A percentile compares a stretch with the other conserved stretches of the same genome.
Conservation (phyloP, 2,888 invertebrate genomes). For the Macrophya annulata region DNA sequence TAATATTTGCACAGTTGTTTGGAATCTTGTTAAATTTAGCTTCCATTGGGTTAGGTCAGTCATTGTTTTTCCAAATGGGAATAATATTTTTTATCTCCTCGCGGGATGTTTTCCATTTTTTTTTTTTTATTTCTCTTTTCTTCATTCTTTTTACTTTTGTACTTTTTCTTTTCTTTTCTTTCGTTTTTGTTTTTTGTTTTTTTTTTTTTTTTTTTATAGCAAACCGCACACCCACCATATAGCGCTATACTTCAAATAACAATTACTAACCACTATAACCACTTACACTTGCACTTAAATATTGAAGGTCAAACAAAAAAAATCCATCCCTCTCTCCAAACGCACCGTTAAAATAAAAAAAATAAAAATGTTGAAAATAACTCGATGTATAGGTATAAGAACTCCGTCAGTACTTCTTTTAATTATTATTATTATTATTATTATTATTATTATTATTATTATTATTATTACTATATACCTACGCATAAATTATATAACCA, state of each 20-base stretch:
- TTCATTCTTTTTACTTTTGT: neutral
- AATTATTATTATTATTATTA: too few relatives aligned
- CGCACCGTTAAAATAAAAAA: neutral
- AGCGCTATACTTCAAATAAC: neutral
- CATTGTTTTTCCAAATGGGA: slow-evolving; percentile 54
- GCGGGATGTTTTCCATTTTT: neutral
- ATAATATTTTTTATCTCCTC: slow-evolving; percentile 52
- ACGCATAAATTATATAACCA: too few relatives aligned
- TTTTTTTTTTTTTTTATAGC: neutral
- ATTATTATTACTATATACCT: too few relatives aligned
- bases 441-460: too few relatives aligned
- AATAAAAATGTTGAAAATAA: neutral
- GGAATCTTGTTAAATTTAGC: slow-evolving; percentile 55
- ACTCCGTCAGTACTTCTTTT: neutral
- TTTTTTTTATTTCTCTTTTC: neutral
- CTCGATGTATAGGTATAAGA: neutral
- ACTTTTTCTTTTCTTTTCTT: neutral
- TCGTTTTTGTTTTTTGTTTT: neutral
- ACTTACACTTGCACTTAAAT: neutral
- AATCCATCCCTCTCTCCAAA: neutral
- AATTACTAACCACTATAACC: neutral
- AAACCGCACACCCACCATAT: neutral
- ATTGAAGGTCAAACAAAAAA: neutral
- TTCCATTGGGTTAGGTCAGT: slow-evolving; percentile 55
- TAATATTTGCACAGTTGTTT: slow-evolving; percentile 54